Percentiles rank a stretch among this genome's conserved stretches.
These are phyloP conservation scores for Rhadinocentrus ornatus DNA, from an alignment of 2,797 vertebrate genomes.

Conservation along the genomic window DNA sequence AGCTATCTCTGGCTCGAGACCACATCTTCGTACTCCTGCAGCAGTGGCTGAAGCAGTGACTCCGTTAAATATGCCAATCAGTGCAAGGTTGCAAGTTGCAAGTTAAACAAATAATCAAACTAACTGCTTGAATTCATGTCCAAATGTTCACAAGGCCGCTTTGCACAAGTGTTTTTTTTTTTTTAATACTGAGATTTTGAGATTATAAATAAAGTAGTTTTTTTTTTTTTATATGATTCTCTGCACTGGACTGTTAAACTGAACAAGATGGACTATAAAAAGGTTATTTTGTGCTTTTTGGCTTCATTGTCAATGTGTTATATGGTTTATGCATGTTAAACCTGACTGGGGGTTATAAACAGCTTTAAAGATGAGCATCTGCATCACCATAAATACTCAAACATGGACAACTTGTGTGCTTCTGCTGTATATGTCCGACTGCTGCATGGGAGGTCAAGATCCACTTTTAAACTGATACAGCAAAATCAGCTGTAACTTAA, in stretches of 20 bases:
- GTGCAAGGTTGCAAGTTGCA: not conserved
- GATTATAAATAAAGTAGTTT: slow-evolving; percentile 44
- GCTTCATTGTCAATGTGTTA: no score
- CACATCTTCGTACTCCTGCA: slow-evolving; percentile 75
- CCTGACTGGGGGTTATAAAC: no score
- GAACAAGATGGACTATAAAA: no score
- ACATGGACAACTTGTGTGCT: no score
- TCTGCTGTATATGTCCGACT: no score
- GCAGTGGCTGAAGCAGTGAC: slow-evolving; percentile 75
- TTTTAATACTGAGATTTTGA: slow-evolving; percentile 21
- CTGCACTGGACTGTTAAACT: not conserved
- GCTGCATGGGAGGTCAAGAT: no score
- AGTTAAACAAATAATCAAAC: slow-evolving; percentile 1
- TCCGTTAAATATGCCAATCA: not conserved
- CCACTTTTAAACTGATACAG: no score
- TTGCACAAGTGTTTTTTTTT: slow-evolving; percentile 33
- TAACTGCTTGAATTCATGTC: slow-evolving; percentile 21
- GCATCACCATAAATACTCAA: slow-evolving; percentile 5
- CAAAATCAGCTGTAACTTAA: no score
- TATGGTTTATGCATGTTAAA: no score
- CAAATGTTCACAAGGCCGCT: slow-evolving; percentile 39
- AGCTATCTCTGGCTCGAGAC: slow-evolving; percentile 74
- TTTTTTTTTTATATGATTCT: slow-evolving; percentile 4
- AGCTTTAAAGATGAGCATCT: no score
- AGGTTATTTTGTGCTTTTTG: no score